These are phyloP conservation scores for Epinephelus awoara DNA, from an alignment of 2,797 vertebrate species.

Conservation along the genomic window DNA sequence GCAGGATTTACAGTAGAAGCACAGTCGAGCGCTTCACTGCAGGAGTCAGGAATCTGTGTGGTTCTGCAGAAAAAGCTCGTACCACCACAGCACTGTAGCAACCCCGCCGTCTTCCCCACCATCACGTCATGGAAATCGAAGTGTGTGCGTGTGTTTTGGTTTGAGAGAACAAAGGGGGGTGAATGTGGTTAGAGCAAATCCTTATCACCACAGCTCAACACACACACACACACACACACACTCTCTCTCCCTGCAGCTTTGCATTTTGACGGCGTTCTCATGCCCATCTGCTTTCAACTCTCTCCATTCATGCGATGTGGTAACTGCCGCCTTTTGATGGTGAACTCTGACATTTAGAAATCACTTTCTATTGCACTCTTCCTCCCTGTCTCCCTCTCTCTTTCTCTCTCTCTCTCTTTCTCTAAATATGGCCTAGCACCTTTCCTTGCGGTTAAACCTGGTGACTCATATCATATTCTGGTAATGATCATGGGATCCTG, in stretches of 20 bases:
- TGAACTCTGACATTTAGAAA: constrained; percentile 84
- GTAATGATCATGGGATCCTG: constrained; percentile 78
- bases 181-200: constrained; percentile 79
- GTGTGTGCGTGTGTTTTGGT: constrained; percentile 61
- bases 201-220: constrained; percentile 71
- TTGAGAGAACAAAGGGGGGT: constrained; percentile 75
- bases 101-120: constrained; percentile 65
- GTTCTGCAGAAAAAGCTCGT: constrained; percentile 47
- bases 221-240: constrained; percentile 37
- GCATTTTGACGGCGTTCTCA: constrained; percentile 72
- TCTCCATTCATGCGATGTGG: constrained; percentile 81
- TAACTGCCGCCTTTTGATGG: constrained; percentile 72
- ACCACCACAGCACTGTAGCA: constrained; percentile 53
- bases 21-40: constrained; percentile 14
- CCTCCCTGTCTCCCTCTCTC: constrained; percentile 45
- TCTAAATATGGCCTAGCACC: constrained; percentile 72
- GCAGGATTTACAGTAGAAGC: constrained; percentile 26
- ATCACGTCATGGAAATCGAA: constrained; percentile 77
- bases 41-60: constrained; percentile 54
- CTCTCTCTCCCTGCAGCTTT: constrained; percentile 61
- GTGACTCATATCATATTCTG: constrained; percentile 80
- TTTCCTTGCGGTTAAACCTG: constrained; percentile 74
- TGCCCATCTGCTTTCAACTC: constrained; percentile 78
- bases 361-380: constrained; percentile 71
- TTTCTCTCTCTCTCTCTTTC: constrained; percentile 19